Evolutionary conservation across 2,113 vertebrate genomes (phyloP).

Genomic region (Spizaetus ornatus): DNA sequence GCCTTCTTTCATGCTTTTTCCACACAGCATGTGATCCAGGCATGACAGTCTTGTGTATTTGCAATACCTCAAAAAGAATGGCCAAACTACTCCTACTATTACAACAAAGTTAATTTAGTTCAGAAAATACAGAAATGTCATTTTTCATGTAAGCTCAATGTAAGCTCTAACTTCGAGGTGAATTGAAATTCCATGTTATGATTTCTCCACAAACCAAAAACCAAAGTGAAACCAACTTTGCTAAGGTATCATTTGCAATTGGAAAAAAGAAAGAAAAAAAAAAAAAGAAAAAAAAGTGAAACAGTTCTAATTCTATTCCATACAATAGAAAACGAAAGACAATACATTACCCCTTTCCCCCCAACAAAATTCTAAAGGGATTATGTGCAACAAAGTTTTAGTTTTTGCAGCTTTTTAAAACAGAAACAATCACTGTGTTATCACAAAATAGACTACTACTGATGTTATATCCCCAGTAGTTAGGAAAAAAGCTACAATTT

Average conservation of each 20-base stretch:
- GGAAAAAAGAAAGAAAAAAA: too few relatives aligned
- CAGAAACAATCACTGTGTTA: neutral
- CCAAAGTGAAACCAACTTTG: neutral
- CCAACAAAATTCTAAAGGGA: neutral
- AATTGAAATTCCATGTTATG: neutral
- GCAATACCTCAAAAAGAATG: neutral
- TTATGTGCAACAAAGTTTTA: neutral
- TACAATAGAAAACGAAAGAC: neutral
- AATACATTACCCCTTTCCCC: fast-evolving
- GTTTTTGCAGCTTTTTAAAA: neutral
- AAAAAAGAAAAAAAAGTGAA: neutral
- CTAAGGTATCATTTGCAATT: neutral
- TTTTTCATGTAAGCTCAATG: neutral
- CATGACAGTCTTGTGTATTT: neutral
- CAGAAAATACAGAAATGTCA: neutral
- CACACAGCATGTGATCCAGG: neutral
- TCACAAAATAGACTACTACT: neutral
- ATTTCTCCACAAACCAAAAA: neutral
- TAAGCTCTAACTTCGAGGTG: fast-evolving
- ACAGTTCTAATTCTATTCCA: neutral
- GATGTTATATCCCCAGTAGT: neutral
- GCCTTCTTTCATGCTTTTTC: neutral
- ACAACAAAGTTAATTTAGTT: neutral
- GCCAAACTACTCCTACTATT: neutral
- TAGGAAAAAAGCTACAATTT: neutral